These are phyloP conservation scores for Zophobas morio DNA, from an alignment of 1,140 invertebrate species.

Conservation along the genomic window DNA sequence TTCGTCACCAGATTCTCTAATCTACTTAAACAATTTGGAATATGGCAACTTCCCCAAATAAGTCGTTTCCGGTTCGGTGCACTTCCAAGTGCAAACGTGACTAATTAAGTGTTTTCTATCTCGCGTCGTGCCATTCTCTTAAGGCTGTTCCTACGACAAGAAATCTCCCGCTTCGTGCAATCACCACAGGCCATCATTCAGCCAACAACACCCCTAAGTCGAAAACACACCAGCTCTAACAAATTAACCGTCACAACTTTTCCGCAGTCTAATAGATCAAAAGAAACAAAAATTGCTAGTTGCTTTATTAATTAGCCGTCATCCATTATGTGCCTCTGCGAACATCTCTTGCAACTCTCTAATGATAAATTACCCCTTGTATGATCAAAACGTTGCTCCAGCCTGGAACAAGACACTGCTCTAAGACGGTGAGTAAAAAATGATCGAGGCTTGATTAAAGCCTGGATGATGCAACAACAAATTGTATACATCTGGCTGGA, in stretches of 20 bases:
- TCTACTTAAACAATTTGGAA: no score
- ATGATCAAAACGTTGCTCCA: slow-evolving; percentile 17
- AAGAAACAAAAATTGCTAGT: slow-evolving; percentile 43
- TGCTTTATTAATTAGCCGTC: slow-evolving; percentile 43
- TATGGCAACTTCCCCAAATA: not conserved
- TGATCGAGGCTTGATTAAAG: slow-evolving; percentile 19
- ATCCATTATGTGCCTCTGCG: slow-evolving; percentile 25
- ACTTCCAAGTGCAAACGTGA: not conserved
- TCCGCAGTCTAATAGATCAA: slow-evolving; percentile 36
- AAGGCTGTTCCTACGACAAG: not conserved
- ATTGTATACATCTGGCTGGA: not conserved
- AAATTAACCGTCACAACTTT: slow-evolving; percentile 41
- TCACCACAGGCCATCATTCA: no score
- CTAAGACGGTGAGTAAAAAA: slow-evolving; percentile 14
- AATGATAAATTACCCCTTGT: slow-evolving; percentile 30
- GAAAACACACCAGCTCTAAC: not conserved
- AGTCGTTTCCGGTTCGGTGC: not conserved
- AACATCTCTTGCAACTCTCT: slow-evolving; percentile 4
- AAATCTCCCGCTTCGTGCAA: not conserved
- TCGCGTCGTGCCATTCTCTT: not conserved
- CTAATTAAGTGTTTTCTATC: slow-evolving; percentile 8
- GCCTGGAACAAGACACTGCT: slow-evolving; percentile 18
- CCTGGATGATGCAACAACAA: not conserved
- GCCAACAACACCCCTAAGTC: not conserved
- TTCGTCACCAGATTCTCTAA: no score